Conservation (phyloP, 2,113 vertebrate species). For the Mungos mungo region DNA sequence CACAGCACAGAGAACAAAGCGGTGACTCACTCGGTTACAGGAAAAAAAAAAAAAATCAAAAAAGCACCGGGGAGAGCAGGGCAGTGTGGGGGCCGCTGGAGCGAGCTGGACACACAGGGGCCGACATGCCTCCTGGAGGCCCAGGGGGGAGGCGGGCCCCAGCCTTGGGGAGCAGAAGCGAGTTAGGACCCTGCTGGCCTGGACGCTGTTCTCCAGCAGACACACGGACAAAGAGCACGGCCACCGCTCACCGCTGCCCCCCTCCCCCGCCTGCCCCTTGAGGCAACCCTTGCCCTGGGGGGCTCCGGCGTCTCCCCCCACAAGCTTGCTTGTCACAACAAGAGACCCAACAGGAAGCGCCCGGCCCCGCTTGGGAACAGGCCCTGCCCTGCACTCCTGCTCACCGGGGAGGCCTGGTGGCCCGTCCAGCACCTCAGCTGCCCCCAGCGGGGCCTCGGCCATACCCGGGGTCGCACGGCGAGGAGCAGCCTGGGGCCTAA, state of each 20-base stretch:
- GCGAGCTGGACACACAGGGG: neutral
- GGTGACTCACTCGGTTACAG: neutral
- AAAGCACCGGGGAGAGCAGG: neutral
- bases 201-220: neutral
- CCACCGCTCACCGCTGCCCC: neutral
- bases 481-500: neutral
- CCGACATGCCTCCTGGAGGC: neutral
- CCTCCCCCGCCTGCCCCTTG: no score
- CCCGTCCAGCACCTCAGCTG: neutral
- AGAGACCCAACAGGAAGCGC: accelerated
- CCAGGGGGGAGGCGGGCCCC: accelerated
- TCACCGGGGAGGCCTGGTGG: neutral
- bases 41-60: accelerated
- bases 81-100: neutral
- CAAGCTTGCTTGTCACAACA: accelerated
- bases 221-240: accelerated
- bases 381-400: accelerated
- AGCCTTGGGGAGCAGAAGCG: neutral
- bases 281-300: accelerated
- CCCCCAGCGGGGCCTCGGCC: accelerated
- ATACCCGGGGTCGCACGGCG: accelerated
- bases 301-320: neutral
- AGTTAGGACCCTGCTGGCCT: accelerated
- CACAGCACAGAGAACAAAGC: neutral
- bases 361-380: accelerated